Base-by-base conservation (phyloP, 2,797 vertebrate genomes). In the Anabas testudineus region DNA sequence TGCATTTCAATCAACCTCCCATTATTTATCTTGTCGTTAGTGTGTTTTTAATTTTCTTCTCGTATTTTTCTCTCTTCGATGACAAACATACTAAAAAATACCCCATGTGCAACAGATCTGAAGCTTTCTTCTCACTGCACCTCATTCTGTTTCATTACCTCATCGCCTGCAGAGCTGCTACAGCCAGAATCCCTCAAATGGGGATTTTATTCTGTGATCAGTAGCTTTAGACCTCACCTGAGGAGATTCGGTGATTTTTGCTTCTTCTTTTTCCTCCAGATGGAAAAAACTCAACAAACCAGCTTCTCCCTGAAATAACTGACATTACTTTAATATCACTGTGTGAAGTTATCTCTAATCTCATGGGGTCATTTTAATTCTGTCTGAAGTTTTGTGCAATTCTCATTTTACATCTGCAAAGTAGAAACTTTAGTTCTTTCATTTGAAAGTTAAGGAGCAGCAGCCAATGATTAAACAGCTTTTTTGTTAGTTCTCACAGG, bases 101-200 rank as follows among this genome's bases (percentile, higher is more conserved):
- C 36, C n/a, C n/a, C n/a, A n/a, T n/a, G n/a, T n/a, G n/a, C n/a
- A n/a, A n/a, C n/a, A n/a, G n/a, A n/a, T n/a, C n/a, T n/a, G n/a
- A n/a, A n/a, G n/a, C n/a, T n/a, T n/a, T 28, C 51, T 66, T 54
- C 18, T 37, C 28, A 1, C 34, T 34, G 42, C 26, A 30, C 39
- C 21, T 54, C 12, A 37, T 73, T 78, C 60, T 2, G 21, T 22
- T 56, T 48, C n/a, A 55, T 76, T 54, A 16, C 63, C 51, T 62
- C 51, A 42, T 56, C 57, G 7, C 26, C 18, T 36, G 34, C 34
- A 15, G 7, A 28, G 24, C 34, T 64, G 69, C 65, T 60, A 74
- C 55, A 68, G 46, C 8, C 69, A 12, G 24, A 48, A 24, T 58
- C 41, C 15, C 49, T 22, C 24, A 63, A 63, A 67, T 22, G 39